Percentiles rank a stretch among this genome's conserved stretches.
Evolutionary conservation across 2,113 vertebrate species (phyloP).

Genomic region (Elgaria multicarinata): DNA sequence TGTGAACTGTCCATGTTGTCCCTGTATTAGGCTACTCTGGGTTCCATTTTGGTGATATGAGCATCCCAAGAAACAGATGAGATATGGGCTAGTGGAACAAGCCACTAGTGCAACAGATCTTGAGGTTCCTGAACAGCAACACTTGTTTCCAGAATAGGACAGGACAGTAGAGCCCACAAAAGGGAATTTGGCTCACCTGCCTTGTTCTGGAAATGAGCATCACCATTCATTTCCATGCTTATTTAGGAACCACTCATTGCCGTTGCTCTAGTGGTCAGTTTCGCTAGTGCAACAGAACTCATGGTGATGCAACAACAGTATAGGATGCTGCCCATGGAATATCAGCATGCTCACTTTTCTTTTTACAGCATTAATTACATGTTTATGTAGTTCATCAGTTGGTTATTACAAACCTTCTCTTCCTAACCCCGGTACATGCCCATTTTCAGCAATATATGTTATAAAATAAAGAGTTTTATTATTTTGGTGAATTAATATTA

Average conservation of each 20-base stretch:
- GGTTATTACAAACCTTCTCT: not conserved
- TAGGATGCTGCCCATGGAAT: not conserved
- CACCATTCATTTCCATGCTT: no score
- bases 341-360: not conserved
- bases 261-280: no score
- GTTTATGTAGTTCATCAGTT: not conserved
- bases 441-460: not conserved
- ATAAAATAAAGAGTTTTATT: not conserved
- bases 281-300: no score
- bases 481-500: not conserved
- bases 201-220: no score
- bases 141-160: no score
- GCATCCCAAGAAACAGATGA: not conserved
- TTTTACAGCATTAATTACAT: not conserved
- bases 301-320: no score
- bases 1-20: not conserved
- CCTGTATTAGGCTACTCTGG: not conserved
- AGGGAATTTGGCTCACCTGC: no score
- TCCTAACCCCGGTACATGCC: not conserved
- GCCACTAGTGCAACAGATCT: no score
- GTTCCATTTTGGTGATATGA: not conserved
- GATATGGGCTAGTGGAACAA: not conserved
- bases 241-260: no score
- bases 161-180: no score
- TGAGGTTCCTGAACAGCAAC: no score